These are phyloP conservation scores for Podargus strigoides DNA, from an alignment of 2,797 vertebrate genomes.

Conservation along the genomic window DNA sequence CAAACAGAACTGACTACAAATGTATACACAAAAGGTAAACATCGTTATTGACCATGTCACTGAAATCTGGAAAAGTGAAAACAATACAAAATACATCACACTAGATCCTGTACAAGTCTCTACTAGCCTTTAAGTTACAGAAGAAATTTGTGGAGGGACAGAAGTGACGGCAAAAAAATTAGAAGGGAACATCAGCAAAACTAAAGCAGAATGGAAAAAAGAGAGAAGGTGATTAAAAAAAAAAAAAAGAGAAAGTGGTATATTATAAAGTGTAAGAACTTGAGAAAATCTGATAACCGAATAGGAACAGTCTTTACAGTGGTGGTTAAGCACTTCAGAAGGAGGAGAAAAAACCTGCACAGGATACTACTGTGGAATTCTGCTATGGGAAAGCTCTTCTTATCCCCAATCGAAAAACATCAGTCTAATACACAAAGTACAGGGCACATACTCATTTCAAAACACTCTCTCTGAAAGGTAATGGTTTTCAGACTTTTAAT, in stretches of 20 bases:
- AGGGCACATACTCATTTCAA: not conserved
- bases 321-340: not conserved
- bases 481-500: not conserved
- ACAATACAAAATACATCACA: not conserved
- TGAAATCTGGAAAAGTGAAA: not conserved
- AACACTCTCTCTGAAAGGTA: not conserved
- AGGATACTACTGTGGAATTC: not conserved
- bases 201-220: not conserved
- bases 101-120: not conserved
- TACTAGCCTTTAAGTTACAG: not conserved
- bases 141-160: not conserved
- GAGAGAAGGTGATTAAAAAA: rapidly evolving
- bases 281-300: not conserved
- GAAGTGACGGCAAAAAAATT: not conserved
- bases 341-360: rapidly evolving
- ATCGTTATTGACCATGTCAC: not conserved
- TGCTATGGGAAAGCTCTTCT: not conserved
- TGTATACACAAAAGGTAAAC: not conserved
- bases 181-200: not conserved
- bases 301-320: not conserved
- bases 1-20: not conserved
- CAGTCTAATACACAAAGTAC: not conserved
- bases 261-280: not conserved
- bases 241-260: not conserved
- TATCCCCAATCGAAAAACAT: not conserved